Percentiles rank a stretch among this genome's conserved stretches.
These are phyloP conservation scores for Hephaestus fuliginosus DNA, from an alignment of 2,797 vertebrate genomes.

Conservation along the genomic window DNA sequence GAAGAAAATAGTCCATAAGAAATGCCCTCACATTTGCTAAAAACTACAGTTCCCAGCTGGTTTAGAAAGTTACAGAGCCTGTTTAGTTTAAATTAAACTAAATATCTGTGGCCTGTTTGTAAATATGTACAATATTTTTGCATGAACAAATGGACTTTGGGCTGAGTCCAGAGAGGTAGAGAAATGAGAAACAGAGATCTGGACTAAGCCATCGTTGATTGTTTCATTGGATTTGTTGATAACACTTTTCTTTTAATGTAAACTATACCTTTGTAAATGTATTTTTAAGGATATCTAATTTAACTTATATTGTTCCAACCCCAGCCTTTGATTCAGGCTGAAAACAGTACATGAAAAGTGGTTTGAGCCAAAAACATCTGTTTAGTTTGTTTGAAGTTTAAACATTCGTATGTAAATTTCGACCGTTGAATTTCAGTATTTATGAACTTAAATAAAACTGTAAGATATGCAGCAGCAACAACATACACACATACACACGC, in stretches of 20 bases:
- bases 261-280: neutral
- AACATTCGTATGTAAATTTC: neutral
- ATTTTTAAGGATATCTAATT: conserved; percentile 5
- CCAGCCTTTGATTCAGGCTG: neutral
- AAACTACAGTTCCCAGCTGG: neutral
- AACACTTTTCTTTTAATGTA: conserved; percentile 6
- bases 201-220: neutral
- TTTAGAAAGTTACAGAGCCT: neutral
- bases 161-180: neutral
- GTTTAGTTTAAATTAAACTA: neutral
- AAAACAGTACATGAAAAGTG: conserved; percentile 1
- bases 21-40: neutral
- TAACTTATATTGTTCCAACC: conserved; percentile 27
- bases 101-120: neutral
- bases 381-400: neutral
- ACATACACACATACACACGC: neutral
- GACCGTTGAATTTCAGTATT: conserved; percentile 5
- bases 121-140: neutral
- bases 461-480: neutral
- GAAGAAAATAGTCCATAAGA: neutral
- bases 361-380: neutral
- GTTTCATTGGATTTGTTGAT: conserved; percentile 29
- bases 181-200: neutral
- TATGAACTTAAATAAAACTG: conserved; percentile 14
- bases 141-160: neutral